Conservation (phyloP, 2,113 vertebrate species). For the Nothocercus julius region DNA sequence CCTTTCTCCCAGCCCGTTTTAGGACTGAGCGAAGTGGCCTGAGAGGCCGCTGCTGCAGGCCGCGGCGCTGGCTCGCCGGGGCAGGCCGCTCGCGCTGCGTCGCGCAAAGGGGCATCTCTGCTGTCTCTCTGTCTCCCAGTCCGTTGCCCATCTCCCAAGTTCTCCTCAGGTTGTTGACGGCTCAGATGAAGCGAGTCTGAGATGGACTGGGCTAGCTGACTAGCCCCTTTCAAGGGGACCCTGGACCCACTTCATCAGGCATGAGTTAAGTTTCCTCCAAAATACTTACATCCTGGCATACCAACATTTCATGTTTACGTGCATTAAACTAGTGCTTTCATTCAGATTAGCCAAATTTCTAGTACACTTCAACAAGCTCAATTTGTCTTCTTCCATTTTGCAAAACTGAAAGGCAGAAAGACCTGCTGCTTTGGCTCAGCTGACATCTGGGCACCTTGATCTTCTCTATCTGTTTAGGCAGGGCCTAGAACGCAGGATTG, state of each 20-base stretch:
- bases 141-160: fast-evolving
- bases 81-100: background rate
- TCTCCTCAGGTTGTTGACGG: background rate
- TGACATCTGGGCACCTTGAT: background rate
- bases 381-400: background rate
- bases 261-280: background rate
- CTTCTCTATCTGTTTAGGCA: background rate
- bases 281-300: background rate
- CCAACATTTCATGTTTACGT: fast-evolving
- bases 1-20: background rate
- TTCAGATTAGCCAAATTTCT: background rate
- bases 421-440: background rate
- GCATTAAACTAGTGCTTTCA: background rate
- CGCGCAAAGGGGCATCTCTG: background rate
- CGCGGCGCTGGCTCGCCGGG: background rate
- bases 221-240: background rate
- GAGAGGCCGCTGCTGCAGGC: background rate
- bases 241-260: background rate
- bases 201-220: background rate
- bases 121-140: background rate
- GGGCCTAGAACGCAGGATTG: background rate
- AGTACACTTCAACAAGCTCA: background rate
- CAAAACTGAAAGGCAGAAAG: background rate
- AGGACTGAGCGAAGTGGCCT: background rate
- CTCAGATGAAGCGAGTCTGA: background rate